Conservation (phyloP, 2,113 vertebrate species). For the Sapayoa aenigma region DNA sequence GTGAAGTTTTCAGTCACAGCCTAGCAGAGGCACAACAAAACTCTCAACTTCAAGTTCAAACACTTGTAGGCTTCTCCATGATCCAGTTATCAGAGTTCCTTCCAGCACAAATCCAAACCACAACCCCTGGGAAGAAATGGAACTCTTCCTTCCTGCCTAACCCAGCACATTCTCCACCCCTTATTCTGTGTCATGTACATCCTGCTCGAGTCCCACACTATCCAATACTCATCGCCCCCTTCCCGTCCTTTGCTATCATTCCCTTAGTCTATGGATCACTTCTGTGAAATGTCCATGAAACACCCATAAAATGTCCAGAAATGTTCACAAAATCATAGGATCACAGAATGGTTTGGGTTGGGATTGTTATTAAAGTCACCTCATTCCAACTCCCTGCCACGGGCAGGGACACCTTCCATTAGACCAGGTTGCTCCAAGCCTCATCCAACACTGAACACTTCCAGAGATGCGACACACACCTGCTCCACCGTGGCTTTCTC, state of each 20-base stretch:
- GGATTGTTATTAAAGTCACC: neutral
- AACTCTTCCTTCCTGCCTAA: neutral
- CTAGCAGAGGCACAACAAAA: neutral
- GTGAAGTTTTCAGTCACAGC: neutral
- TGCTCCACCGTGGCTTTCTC: neutral
- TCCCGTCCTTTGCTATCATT: neutral
- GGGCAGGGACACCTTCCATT: neutral
- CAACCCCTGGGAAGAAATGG: neutral
- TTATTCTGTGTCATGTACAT: neutral
- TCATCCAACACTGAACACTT: neutral
- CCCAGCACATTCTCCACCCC: neutral
- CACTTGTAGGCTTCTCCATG: neutral
- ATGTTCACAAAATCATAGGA: neutral
- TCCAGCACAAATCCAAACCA: neutral
- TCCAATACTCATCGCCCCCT: neutral
- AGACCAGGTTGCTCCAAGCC: neutral
- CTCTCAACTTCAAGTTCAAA: neutral
- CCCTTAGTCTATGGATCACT: neutral
- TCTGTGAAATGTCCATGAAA: neutral
- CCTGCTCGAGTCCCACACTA: neutral
- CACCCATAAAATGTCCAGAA: neutral
- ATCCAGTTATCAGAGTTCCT: neutral
- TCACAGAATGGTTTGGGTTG: neutral
- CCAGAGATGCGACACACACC: neutral
- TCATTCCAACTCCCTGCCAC: neutral